These are phyloP conservation scores for Tetrao urogallus DNA, from an alignment of 2,113 vertebrate genomes.

Conservation along the genomic window DNA sequence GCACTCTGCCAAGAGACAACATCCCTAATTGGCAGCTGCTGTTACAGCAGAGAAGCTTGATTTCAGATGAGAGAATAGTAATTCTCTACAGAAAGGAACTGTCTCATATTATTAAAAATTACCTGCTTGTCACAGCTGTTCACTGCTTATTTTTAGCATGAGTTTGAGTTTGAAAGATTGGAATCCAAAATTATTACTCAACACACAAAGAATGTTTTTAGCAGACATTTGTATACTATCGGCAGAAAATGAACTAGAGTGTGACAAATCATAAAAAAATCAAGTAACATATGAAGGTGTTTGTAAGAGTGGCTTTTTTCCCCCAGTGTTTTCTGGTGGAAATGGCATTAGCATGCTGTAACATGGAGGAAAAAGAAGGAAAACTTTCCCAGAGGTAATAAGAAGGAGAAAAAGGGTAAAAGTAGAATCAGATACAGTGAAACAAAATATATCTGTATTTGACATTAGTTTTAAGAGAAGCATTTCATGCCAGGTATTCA, in stretches of 20 bases:
- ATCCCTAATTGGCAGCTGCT: slow-evolving; percentile 66
- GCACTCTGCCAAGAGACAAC: slow-evolving; percentile 38
- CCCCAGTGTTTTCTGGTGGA: background rate
- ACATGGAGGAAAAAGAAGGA: background rate
- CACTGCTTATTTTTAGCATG: slow-evolving; percentile 40
- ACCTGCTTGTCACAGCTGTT: slow-evolving; percentile 63
- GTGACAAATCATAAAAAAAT: slow-evolving; percentile 25
- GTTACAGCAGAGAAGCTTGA: slow-evolving; percentile 44
- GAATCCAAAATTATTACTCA: slow-evolving; percentile 23
- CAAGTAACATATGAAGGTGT: background rate
- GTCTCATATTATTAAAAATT: slow-evolving; percentile 65
- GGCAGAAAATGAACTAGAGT: slow-evolving; percentile 25
- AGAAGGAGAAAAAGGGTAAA: background rate
- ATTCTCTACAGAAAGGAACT: slow-evolving; percentile 59
- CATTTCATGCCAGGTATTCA: background rate
- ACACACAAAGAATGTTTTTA: slow-evolving; percentile 28
- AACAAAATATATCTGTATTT: background rate
- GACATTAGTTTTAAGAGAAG: background rate
- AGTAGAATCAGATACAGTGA: background rate
- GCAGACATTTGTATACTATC: background rate
- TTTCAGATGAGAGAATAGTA: slow-evolving; percentile 64
- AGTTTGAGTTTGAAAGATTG: slow-evolving; percentile 18
- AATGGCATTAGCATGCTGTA: background rate
- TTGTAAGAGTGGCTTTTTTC: background rate
- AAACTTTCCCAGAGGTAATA: background rate